Conservation (phyloP, 2,113 vertebrate genomes). For the Sapayoa aenigma region DNA sequence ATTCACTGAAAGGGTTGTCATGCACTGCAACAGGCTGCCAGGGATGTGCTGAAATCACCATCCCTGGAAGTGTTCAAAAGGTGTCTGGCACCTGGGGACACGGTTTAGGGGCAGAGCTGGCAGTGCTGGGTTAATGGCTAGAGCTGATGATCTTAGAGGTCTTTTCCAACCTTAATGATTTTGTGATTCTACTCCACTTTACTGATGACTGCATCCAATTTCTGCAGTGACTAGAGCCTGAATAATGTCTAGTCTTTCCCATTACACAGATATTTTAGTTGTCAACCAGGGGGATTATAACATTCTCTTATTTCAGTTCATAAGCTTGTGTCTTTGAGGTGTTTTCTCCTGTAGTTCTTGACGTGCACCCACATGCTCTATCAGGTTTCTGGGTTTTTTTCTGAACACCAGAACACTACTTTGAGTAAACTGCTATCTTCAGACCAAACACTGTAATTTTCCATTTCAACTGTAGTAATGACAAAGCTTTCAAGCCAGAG, state of each 20-base stretch:
- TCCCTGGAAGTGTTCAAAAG: neutral
- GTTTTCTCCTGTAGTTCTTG: neutral
- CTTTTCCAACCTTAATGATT: neutral
- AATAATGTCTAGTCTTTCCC: neutral
- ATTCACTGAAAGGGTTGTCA: neutral
- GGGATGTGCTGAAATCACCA: neutral
- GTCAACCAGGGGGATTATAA: neutral
- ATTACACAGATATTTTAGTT: neutral
- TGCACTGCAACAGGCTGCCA: neutral
- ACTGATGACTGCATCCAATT: neutral
- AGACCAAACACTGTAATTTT: neutral
- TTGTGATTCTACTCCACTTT: neutral
- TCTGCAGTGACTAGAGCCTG: neutral
- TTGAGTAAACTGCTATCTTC: neutral
- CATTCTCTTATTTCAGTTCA: neutral
- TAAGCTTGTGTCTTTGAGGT: neutral
- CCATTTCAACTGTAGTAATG: neutral
- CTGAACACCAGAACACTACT: neutral
- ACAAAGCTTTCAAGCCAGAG: neutral
- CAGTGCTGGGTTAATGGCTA: neutral
- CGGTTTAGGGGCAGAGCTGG: neutral
- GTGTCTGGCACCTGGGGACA: neutral
- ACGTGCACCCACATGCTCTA: rapidly evolving
- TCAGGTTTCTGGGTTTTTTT: neutral
- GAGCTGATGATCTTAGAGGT: neutral